These are phyloP conservation scores for Scrobipalpa costella DNA, from an alignment of 2,888 invertebrate species.

Conservation along the genomic window DNA sequence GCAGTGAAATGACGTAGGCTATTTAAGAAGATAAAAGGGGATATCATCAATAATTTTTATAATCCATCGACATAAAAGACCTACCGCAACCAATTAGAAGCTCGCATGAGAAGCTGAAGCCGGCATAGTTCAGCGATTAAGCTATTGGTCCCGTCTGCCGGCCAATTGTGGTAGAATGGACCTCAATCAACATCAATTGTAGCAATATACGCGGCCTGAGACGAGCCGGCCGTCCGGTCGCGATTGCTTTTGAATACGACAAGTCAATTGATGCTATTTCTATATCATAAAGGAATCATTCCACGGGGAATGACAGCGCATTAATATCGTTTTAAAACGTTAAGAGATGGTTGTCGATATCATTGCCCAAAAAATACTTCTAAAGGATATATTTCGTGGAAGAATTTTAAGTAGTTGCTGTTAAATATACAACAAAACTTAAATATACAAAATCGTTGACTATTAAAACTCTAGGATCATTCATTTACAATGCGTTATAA, in stretches of 20 bases:
- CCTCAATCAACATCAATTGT: constrained; percentile 76
- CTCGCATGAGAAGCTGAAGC: constrained; percentile 66
- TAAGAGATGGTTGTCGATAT: neutral
- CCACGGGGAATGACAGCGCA: constrained; percentile 1
- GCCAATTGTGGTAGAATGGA: constrained; percentile 74
- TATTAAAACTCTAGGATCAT: too few relatives aligned
- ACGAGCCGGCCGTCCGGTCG: constrained; percentile 31
- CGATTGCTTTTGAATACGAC: constrained; percentile 19
- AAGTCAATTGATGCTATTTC: constrained; percentile 20
- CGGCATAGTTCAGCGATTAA: constrained; percentile 59
- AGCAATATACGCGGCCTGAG: constrained; percentile 64
- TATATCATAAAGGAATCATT: constrained; percentile 6
- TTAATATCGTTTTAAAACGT: neutral
- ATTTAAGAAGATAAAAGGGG: too few relatives aligned
- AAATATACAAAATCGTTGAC: too few relatives aligned
- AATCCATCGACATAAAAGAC: constrained; percentile 37
- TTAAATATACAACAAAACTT: neutral
- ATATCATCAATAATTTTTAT: constrained; percentile 12
- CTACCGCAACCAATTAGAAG: constrained; percentile 57
- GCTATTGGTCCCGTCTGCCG: constrained; percentile 50
- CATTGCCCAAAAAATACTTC: neutral
- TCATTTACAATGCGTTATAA: too few relatives aligned
- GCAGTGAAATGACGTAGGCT: too few relatives aligned
- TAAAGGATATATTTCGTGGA: neutral
- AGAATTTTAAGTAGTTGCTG: neutral